Conservation (phyloP, 2,113 vertebrate genomes). For the Prolemur simus region DNA sequence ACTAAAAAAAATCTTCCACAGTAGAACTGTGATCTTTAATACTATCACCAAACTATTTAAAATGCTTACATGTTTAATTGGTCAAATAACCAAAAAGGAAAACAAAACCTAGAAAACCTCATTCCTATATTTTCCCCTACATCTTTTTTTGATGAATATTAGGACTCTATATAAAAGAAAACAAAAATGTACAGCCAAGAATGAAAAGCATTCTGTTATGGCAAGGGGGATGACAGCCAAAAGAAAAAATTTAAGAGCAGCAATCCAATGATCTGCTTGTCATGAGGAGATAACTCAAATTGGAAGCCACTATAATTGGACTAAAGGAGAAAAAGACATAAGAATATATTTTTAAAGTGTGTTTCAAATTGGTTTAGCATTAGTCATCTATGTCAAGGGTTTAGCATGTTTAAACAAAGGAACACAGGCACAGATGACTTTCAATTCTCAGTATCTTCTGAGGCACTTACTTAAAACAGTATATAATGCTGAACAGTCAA, state of each 20-base stretch:
- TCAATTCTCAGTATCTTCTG: constrained; percentile 36
- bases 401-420: constrained; percentile 64
- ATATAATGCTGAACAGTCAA: constrained; percentile 39
- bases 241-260: constrained; percentile 14
- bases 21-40: neutral
- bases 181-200: constrained; percentile 23
- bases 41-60: constrained; percentile 23
- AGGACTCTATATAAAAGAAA: neutral
- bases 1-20: constrained; percentile 26
- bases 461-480: constrained; percentile 49
- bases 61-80: constrained; percentile 20
- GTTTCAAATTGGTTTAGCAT: constrained; percentile 58
- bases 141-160: constrained; percentile 38
- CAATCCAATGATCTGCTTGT: constrained; percentile 23
- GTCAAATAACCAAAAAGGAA: constrained; percentile 41
- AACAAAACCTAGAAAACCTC: constrained; percentile 30
- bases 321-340: constrained; percentile 21
- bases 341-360: constrained; percentile 47
- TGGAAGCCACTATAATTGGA: constrained; percentile 26
- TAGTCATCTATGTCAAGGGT: constrained; percentile 57
- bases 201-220: constrained; percentile 50
- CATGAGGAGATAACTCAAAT: constrained; percentile 34
- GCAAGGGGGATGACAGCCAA: constrained; percentile 18
- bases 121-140: neutral
- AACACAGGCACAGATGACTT: constrained; percentile 53